phyloP scores from a whole-genome alignment of 2,113 vertebrate species.

The Hemicordylus capensis region DNA sequence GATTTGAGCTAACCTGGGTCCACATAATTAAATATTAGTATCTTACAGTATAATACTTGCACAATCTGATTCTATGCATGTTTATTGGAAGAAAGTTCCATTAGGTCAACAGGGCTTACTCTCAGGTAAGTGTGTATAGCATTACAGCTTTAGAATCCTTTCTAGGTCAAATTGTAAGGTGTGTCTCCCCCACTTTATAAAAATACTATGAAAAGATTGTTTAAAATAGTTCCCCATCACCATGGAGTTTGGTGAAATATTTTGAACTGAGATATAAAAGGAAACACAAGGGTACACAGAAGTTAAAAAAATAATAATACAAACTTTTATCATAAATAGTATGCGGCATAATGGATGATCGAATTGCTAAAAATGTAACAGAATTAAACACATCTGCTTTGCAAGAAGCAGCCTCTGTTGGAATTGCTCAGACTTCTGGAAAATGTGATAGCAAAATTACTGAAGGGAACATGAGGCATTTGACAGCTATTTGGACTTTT shows the following conservation, averaged over 20 bases:
- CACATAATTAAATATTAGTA: constrained; percentile 1
- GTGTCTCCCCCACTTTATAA: background rate
- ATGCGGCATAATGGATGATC: background rate
- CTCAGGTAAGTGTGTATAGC: background rate
- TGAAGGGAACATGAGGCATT: background rate
- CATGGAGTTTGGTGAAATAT: constrained; percentile 6
- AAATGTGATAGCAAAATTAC: constrained; percentile 34
- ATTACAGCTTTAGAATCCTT: background rate
- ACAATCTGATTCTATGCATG: background rate
- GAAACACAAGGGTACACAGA: background rate
- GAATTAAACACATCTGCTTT: constrained; percentile 22
- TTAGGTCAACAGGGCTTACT: background rate
- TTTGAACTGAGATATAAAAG: constrained; percentile 14
- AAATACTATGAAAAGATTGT: background rate
- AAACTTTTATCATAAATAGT: background rate
- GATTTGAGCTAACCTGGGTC: background rate
- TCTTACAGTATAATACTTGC: background rate
- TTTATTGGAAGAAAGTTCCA: background rate
- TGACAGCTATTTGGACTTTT: constrained; percentile 1
- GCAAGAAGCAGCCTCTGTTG: background rate
- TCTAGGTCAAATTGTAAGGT: background rate
- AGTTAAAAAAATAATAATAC: background rate
- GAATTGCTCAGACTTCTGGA: constrained; percentile 6
- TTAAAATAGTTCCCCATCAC: constrained; percentile 11
- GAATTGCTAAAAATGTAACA: background rate